Evolutionary conservation across 2,888 invertebrate genomes (phyloP).

Genomic region (Caradrina kadenii): DNA sequence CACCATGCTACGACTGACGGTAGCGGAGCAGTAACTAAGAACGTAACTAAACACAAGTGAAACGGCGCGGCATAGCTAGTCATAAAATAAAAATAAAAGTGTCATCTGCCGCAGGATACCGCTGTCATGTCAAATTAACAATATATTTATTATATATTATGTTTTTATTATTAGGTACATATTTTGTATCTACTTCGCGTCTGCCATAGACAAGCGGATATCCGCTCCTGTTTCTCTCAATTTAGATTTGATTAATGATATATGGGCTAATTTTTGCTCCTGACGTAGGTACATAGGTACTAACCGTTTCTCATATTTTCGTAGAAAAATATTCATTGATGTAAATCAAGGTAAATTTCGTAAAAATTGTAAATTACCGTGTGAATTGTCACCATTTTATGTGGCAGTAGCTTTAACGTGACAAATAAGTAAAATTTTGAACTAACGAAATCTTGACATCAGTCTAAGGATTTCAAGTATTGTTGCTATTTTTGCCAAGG

Average conservation of each 20-base stretch:
- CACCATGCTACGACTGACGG: no score
- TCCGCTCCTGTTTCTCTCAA: conserved; percentile 48
- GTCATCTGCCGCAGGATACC: conserved; percentile 19
- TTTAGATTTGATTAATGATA: conserved; percentile 43
- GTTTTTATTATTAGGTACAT: conserved; percentile 33
- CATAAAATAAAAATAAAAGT: not conserved
- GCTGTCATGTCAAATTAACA: conserved; percentile 38
- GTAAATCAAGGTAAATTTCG: not conserved
- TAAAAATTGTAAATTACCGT: not conserved
- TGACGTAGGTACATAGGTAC: not conserved
- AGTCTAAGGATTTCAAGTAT: no score
- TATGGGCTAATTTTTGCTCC: conserved; percentile 13
- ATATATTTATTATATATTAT: conserved; percentile 24
- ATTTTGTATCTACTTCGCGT: conserved; percentile 19
- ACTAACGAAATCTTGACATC: no score
- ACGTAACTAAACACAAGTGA: no score
- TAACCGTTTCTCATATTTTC: not conserved
- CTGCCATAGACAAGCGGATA: conserved; percentile 44
- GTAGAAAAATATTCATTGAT: not conserved
- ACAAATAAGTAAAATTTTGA: no score
- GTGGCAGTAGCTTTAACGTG: not conserved
- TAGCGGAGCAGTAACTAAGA: no score
- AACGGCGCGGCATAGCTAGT: no score
- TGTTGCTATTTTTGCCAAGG: not conserved
- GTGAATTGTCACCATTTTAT: not conserved